Conservation (phyloP, 92 coral and sea anemone genomes). For the Epizoanthus rinbou region DNA sequence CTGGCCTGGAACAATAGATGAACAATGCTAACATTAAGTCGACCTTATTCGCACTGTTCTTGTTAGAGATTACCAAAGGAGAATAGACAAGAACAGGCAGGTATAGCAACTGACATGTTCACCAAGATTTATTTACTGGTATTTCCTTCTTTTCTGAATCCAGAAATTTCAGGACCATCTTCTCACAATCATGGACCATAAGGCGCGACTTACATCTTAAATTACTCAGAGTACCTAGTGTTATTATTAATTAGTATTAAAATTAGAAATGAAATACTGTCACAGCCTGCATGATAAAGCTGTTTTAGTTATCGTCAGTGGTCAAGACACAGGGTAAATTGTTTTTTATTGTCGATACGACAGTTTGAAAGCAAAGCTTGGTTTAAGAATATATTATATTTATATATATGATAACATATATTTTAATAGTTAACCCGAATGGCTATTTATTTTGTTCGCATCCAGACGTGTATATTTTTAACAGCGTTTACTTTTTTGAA, state of each 20-base stretch:
- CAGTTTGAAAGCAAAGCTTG: too few species aligned
- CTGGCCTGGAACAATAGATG: too few species aligned
- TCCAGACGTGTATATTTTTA: neutral
- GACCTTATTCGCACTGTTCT: too few species aligned
- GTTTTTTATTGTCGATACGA: neutral
- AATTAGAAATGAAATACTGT: neutral
- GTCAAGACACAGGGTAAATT: neutral
- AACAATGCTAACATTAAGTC: too few species aligned
- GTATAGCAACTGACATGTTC: neutral
- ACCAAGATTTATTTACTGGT: neutral
- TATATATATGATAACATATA: too few species aligned
- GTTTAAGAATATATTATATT: too few species aligned
- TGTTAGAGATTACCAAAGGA: neutral
- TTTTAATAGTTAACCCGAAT: too few species aligned
- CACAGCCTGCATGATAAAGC: neutral
- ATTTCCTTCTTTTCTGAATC: slow-evolving; percentile 37
- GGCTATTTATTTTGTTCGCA: neutral
- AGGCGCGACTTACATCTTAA: slow-evolving; percentile 65
- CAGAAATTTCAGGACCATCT: slow-evolving; percentile 98
- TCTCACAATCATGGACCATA: slow-evolving; percentile 96
- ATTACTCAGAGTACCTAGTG: neutral
- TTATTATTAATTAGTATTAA: neutral
- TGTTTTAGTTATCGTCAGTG: neutral
- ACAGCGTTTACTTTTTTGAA: neutral
- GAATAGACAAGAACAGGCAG: neutral